Conservation (phyloP, 2,888 invertebrate genomes). For the Pheosia tremula region DNA sequence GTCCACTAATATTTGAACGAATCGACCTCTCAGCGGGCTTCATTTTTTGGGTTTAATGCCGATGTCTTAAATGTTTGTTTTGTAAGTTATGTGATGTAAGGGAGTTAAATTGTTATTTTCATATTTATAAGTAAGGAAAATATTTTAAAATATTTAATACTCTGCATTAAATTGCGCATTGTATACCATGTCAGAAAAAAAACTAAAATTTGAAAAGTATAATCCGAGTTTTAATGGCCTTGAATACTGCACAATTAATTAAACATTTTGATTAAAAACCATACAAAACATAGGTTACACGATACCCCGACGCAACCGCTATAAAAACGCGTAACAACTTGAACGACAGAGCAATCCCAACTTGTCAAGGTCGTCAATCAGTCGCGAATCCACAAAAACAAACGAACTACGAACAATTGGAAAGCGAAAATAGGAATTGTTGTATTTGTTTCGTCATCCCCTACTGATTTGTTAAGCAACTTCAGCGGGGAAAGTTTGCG, state of each 20-base stretch:
- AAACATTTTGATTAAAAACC: constrained; percentile 29
- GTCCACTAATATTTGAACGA: neutral
- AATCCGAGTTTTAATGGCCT: neutral
- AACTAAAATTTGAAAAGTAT: no score
- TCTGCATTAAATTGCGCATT: no score
- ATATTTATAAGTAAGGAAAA: no score
- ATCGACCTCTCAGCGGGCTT: neutral
- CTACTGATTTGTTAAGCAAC: constrained; percentile 49
- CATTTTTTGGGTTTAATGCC: neutral
- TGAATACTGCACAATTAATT: constrained; percentile 14
- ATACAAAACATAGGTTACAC: constrained; percentile 18
- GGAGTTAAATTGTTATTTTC: no score
- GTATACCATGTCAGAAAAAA: no score
- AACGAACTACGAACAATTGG: constrained; percentile 31
- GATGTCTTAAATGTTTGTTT: neutral
- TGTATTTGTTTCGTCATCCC: constrained; percentile 49
- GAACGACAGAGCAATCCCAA: constrained; percentile 45
- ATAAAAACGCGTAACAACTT: constrained; percentile 38
- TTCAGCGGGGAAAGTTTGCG: constrained; percentile 22
- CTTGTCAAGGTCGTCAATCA: constrained; percentile 49
- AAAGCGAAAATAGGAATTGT: constrained; percentile 43
- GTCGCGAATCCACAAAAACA: constrained; percentile 43
- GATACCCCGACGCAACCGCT: constrained; percentile 21
- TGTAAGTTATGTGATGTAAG: no score
- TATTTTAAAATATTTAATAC: no score